Base-by-base conservation (phyloP, 2,797 vertebrate species). In the Sebastes kiyomatsui region DNA sequence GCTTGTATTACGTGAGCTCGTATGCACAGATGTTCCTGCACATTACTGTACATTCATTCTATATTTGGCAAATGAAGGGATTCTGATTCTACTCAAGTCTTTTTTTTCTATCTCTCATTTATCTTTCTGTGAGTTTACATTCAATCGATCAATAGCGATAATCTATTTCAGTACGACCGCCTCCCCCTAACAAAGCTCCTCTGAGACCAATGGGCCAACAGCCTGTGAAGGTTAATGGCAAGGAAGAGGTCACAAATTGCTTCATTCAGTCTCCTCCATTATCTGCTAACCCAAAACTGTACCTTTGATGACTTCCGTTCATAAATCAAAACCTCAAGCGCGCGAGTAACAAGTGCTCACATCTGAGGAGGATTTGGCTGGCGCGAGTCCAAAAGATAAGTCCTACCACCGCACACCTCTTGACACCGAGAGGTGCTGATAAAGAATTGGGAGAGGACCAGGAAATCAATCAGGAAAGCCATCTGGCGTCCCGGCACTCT, bases 401-500 rank as follows among this genome's bases (percentile, higher is more conserved):
- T 73, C 70, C 60, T 8, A 73, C 33, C 6, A 6, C 67, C 28
- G 52, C 30, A 33, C 46, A 72, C 75, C 81, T 87, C 65, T 49
- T 82, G 73, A 88, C 77, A 84, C 62, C 3, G 28, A 79, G 56
- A 86, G 74, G 66, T 59, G 71, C 75, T 55, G 87, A 80, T 81
- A 71, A 86, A 85, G 79, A 80, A 89, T 67, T 83, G 67, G 82
- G 80, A 85, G 67, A 85, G 80, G 76, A 82, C 82, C 77, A 78
- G 78, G 83, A 83, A 92, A 91, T 89, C 87, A 80, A 90, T 92
- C 84, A 79, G 73, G 62, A 13, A 82, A 32, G 67, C 85, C 92
- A 93, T 89, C 91, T 92, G 92, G 80, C 74, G 33, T 79, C 76
- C 56, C 60, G 22, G 81, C 75, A 77, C 87, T 83, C 84, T 73